phyloP scores from a whole-genome alignment of 92 coral and sea anemone species.

The Phenganax subtilis region DNA sequence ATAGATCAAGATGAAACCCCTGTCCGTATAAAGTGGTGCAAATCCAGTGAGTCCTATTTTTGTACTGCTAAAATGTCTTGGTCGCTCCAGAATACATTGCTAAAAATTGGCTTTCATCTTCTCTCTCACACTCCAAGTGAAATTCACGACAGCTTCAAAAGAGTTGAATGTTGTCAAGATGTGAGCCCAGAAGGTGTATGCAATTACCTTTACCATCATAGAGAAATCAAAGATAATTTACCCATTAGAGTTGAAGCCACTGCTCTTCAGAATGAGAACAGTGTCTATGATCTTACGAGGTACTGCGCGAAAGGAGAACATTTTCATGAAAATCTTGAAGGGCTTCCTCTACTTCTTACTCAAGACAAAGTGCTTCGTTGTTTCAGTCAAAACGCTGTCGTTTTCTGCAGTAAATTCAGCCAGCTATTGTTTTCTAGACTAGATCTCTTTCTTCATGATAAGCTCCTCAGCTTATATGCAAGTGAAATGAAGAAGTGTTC shows the following conservation, averaged over 20 bases:
- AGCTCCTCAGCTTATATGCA: not conserved
- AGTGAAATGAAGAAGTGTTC: conserved; percentile 20
- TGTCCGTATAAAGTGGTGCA: conserved; percentile 12
- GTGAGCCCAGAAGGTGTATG: conserved; percentile 15
- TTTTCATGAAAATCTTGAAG: conserved; percentile 46
- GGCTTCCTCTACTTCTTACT: conserved; percentile 69
- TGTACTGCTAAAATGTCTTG: conserved; percentile 1
- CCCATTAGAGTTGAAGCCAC: conserved; percentile 22
- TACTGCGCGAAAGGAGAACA: conserved; percentile 52
- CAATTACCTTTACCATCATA: conserved; percentile 17
- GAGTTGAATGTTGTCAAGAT: not conserved
- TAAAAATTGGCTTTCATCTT: conserved; percentile 58
- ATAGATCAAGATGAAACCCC: not conserved
- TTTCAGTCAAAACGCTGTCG: conserved; percentile 41
- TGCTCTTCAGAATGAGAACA: conserved; percentile 39
- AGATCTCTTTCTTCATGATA: conserved; percentile 50
- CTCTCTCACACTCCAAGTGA: conserved; percentile 49
- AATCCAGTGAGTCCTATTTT: conserved; percentile 11
- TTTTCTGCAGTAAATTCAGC: conserved; percentile 47
- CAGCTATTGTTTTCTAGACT: conserved; percentile 55
- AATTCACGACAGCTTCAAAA: conserved; percentile 36
- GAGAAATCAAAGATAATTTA: conserved; percentile 2
- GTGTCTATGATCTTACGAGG: conserved; percentile 39
- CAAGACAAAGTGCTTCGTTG: conserved; percentile 57
- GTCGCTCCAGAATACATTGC: conserved; percentile 29